Percentiles rank a stretch among this genome's conserved stretches.
phyloP scores from a whole-genome alignment of 2,113 vertebrate genomes.

The Larimichthys crocea region DNA sequence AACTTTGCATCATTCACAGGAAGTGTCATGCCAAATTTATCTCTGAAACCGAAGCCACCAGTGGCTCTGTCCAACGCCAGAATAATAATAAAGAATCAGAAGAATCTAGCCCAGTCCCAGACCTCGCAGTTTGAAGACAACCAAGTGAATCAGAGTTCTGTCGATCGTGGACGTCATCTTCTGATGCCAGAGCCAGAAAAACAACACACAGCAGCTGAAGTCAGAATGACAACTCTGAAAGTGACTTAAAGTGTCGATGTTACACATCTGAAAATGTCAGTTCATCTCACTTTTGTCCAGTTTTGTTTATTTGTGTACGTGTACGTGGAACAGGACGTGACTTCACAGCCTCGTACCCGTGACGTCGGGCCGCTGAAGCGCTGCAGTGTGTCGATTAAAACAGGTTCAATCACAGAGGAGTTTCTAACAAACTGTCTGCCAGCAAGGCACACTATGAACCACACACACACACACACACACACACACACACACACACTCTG shows the following conservation, averaged over 20 bases:
- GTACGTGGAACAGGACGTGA: not conserved
- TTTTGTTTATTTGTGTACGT: constrained; percentile 10
- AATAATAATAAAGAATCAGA: not conserved
- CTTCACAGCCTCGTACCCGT: constrained; percentile 25
- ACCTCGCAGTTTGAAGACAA: not conserved
- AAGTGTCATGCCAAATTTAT: not conserved
- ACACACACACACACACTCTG: constrained; percentile 8
- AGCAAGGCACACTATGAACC: constrained; percentile 49
- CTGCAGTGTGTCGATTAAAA: constrained; percentile 63
- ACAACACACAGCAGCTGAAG: not conserved
- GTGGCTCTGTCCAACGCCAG: too few species aligned
- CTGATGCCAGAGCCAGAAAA: too few species aligned
- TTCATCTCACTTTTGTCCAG: not conserved
- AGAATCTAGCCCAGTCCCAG: not conserved
- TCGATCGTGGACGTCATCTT: not conserved
- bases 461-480: not conserved
- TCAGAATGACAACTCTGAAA: not conserved
- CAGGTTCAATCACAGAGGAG: constrained; percentile 73
- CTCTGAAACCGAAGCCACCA: not conserved
- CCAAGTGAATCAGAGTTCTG: not conserved
- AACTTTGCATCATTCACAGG: not conserved
- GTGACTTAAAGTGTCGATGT: too few species aligned
- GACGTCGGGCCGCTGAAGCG: constrained; percentile 7
- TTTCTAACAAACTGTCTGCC: constrained; percentile 72
- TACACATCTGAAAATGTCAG: not conserved